Percentiles rank a stretch among this genome's conserved stretches.
Evolutionary conservation across 2,888 invertebrate genomes (phyloP).

Genomic region (Lepidonotus clava): DNA sequence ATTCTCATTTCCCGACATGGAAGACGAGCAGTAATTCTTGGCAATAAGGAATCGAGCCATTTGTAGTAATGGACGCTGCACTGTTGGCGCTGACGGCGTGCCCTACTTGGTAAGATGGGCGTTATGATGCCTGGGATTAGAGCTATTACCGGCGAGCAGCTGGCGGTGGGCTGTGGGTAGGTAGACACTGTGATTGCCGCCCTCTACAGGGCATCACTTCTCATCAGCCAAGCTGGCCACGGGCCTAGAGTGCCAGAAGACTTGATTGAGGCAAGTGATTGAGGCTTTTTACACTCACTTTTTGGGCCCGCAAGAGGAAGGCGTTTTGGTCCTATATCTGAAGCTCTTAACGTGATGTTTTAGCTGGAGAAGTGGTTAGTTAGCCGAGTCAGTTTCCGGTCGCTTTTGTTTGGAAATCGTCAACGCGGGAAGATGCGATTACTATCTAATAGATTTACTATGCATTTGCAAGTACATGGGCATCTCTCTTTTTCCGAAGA

Average conservation of each 20-base stretch:
- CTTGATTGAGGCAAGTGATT: not conserved
- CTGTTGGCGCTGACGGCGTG: not conserved
- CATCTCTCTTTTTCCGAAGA: too few relatives aligned
- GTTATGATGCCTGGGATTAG: not conserved
- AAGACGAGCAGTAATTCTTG: not conserved
- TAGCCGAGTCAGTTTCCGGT: not conserved
- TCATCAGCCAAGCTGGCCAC: too few relatives aligned
- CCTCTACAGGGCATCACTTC: not conserved
- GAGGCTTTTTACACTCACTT: slow-evolving; percentile 1
- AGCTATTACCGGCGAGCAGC: not conserved
- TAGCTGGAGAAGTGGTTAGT: slow-evolving; percentile 7
- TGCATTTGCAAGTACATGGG: too few relatives aligned
- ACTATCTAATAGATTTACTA: too few relatives aligned
- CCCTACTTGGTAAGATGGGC: not conserved
- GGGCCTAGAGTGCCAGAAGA: too few relatives aligned
- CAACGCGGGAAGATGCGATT: too few relatives aligned
- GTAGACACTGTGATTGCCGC: not conserved
- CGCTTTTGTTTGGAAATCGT: not conserved
- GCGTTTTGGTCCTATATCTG: slow-evolving; percentile 11
- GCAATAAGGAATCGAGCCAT: not conserved
- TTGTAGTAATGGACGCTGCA: not conserved
- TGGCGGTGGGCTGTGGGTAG: not conserved
- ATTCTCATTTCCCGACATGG: too few relatives aligned
- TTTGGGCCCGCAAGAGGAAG: not conserved
- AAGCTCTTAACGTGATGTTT: not conserved